A percentile compares a stretch with the other conserved stretches of the same genome.
phyloP scores from a whole-genome alignment of 1,140 invertebrate genomes.

The Zaprionus kolodkinae region DNA sequence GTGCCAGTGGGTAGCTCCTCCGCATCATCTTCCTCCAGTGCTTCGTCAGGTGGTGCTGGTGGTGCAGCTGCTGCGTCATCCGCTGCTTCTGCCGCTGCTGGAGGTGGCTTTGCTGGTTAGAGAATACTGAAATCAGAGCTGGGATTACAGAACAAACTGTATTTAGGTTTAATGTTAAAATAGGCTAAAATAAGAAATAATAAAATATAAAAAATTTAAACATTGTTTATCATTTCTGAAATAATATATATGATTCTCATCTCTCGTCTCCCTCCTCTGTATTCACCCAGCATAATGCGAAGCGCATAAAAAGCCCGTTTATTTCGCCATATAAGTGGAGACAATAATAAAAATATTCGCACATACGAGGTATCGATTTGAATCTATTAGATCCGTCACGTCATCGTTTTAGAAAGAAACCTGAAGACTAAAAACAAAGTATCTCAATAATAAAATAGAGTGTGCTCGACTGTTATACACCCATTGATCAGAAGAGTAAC shows the following conservation, averaged over 20 bases:
- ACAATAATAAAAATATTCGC: conserved; percentile 39
- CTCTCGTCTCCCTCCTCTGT: not conserved
- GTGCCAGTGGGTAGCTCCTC: conserved; percentile 12
- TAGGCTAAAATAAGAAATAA: conserved; percentile 13
- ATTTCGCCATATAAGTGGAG: conserved; percentile 36
- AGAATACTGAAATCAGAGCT: conserved; percentile 19
- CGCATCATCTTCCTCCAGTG: conserved; percentile 33
- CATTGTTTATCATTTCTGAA: not conserved
- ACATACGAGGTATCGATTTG: conserved; percentile 11
- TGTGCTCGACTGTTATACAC: too few species aligned
- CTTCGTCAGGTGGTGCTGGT: conserved; percentile 2
- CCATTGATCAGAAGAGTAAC: too few species aligned
- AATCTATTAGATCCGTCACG: not conserved
- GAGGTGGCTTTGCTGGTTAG: conserved; percentile 10
- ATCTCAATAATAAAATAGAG: too few species aligned
- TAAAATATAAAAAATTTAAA: not conserved
- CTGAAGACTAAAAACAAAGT: too few species aligned
- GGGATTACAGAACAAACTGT: conserved; percentile 23
- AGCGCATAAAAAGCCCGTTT: conserved; percentile 27
- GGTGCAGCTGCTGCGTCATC: conserved; percentile 9
- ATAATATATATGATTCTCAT: too few species aligned
- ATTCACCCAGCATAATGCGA: not conserved
- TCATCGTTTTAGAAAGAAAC: not conserved
- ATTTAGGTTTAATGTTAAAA: conserved; percentile 18
- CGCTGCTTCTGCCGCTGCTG: conserved; percentile 4